Evolutionary conservation across 2,888 invertebrate species (phyloP).

Genomic region (Dichetophora obliterata): DNA sequence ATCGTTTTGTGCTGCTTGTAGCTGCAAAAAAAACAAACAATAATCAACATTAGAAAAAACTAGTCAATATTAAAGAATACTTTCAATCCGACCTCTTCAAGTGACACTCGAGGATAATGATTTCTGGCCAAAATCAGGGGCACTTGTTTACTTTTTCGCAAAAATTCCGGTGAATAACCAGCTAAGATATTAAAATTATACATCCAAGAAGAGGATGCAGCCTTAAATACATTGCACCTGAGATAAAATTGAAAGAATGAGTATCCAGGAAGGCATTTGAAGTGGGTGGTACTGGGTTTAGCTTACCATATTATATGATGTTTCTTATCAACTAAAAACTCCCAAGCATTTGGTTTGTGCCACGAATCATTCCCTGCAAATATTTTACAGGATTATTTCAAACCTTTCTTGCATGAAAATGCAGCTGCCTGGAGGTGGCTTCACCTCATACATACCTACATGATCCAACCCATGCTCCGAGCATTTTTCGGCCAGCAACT

Average conservation of each 20-base stretch:
- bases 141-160: slow-evolving; percentile 83
- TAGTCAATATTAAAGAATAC: background rate
- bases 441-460: slow-evolving; percentile 61
- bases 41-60: slow-evolving; percentile 25
- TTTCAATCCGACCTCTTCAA: slow-evolving; percentile 71
- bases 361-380: slow-evolving; percentile 67
- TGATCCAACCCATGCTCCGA: slow-evolving; percentile 67
- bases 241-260: background rate
- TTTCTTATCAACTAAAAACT: slow-evolving; percentile 84
- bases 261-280: background rate
- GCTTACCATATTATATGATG: slow-evolving; percentile 84
- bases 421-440: no score
- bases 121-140: slow-evolving; percentile 83
- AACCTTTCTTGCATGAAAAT: background rate
- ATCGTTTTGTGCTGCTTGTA: slow-evolving; percentile 80
- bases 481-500: slow-evolving; percentile 67
- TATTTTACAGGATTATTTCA: background rate
- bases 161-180: slow-evolving; percentile 82
- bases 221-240: slow-evolving; percentile 86
- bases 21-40: slow-evolving; percentile 59
- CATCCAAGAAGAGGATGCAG: slow-evolving; percentile 93
- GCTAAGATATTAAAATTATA: slow-evolving; percentile 90
- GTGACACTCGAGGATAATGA: slow-evolving; percentile 82
- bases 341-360: slow-evolving; percentile 84
- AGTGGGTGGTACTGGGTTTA: background rate